Base-by-base conservation (phyloP, 2,113 vertebrate genomes). In the Steatornis caripensis region DNA sequence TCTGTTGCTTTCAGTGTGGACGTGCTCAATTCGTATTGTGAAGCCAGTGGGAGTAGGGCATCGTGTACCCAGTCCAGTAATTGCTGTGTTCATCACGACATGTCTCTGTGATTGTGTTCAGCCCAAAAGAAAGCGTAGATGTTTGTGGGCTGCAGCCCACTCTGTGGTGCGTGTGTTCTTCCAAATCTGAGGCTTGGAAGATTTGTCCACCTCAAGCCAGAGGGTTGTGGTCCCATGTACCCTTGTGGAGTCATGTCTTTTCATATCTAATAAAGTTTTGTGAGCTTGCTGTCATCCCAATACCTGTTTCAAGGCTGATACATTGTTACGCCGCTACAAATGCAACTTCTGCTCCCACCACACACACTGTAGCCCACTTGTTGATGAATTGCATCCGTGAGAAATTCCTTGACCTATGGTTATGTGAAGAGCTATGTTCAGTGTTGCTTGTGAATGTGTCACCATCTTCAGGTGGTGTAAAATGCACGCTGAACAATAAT, bases 211-310 rank as follows among this genome's bases (percentile, higher is more conserved):
- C 57, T 57, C 43, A n/a, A 30, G 43, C 30, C 27, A 7, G n/a
- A 53, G 61, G 22, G 2, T 60, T 75, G 1, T 79, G 24, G 39
- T 88, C 24, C 62, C 5, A 0, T 11, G 5, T 79, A 19, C 43
- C 61, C 14, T 16, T 66, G 41, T 51, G 18, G 32, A 78, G 15
- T 82, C 30, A 3, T 14, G 29, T 71, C 32, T 79, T 79, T 70
- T 76, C 54, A 72, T 49, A 30, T 57, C 58, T 57, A 95, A 96
- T 97, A 96, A 95, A 96, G 87, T 77, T 90, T 48, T 83, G 45
- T 82, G 62, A 85, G 58, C 24, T 86, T 74, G 46, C 17, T 77
- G 27, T 86, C 54, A 32, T 43, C 49, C 58, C 79, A 24, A 13
- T 48, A 64, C 39, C 64, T 32, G 68, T 69, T 51, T 74, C 49